Base-by-base conservation (phyloP, 2,113 vertebrate species). In the Peucedramus taeniatus region DNA sequence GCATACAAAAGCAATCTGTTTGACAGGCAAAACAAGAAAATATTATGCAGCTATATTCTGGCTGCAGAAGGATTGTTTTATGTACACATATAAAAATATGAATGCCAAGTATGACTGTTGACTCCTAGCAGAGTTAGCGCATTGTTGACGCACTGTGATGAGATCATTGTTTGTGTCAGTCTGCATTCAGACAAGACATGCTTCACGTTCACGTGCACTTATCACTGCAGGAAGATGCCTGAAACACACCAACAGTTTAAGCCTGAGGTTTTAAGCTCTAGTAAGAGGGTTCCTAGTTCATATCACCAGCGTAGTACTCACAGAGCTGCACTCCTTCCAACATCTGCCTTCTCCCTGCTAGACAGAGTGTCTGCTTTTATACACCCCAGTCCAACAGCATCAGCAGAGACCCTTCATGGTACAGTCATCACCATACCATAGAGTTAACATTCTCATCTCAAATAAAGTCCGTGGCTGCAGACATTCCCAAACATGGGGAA, bases 381-480 rank as follows among this genome's bases (percentile, higher is more conserved):
- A 16, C 27, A 53, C 33, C 9, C 4, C 9, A 40, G 6, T 14
- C 10, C 12, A 47, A 19, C 7, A n/a, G 26, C 31, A 50, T 7
- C 5, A 2, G 23, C 28, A 66, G 17, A 10, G 10, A 49, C 28
- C 19, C n/a, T 70, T 44, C 59, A 49, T 1, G 2, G 23, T 3
- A n/a, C 9, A 15, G 33, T 63, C 45, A 83, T 15, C 39, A 40
- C 24, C 24, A 53, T 3, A 27, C 18, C 23, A 42, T 11, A 49
- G 35, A 47, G 7, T 17, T 47, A 60, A 33, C 0, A 1, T 8
- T 15, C 12, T 23, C 10, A 28, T 7, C 49, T 64, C 44, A 87
- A 26, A 53, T 22, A 40, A 65, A 68, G 30, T 3, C 10, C 0
- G 0, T 40, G 22, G 13, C 44, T 87, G 40, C 57, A 71, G 35